A percentile compares a stretch with the other conserved stretches of the same genome.
phyloP scores from a whole-genome alignment of 2,888 invertebrate species.

The Caprella mutica region DNA sequence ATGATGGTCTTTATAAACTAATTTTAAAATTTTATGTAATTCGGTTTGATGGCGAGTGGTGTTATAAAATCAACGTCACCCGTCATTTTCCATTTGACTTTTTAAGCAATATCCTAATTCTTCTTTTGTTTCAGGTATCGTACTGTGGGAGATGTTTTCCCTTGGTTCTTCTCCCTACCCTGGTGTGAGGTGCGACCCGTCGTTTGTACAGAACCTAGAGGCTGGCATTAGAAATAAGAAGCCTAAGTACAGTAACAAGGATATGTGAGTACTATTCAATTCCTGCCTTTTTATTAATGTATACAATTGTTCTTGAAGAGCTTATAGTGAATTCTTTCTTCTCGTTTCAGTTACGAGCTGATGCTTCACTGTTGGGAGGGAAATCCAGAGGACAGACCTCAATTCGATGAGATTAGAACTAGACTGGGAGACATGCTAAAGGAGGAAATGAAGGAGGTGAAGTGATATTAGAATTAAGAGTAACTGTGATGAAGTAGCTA shows the following conservation, averaged over 20 bases:
- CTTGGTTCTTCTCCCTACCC: slow-evolving; percentile 77
- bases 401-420: slow-evolving; percentile 63
- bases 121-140: no score
- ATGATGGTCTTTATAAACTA: no score
- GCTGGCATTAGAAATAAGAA: slow-evolving; percentile 44
- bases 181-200: slow-evolving; percentile 41
- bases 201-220: slow-evolving; percentile 48
- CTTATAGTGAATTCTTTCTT: not conserved
- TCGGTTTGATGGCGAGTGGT: no score
- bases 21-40: no score
- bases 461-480: not conserved
- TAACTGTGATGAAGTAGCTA: not conserved
- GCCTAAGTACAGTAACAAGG: slow-evolving; percentile 39
- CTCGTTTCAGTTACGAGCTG: slow-evolving; percentile 49
- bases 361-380: slow-evolving; percentile 80
- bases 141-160: slow-evolving; percentile 80
- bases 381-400: slow-evolving; percentile 62
- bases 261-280: slow-evolving; percentile 48
- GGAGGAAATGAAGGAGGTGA: slow-evolving; percentile 17
- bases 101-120: no score
- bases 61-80: no score
- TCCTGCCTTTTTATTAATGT: slow-evolving; percentile 45
- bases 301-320: no score
- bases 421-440: slow-evolving; percentile 62
- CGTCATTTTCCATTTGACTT: no score